Evolutionary conservation across 2,797 vertebrate genomes (phyloP), one percentile per base, ranked within the genome.

Genomic region (Petrocephalus sullivani): DNA sequence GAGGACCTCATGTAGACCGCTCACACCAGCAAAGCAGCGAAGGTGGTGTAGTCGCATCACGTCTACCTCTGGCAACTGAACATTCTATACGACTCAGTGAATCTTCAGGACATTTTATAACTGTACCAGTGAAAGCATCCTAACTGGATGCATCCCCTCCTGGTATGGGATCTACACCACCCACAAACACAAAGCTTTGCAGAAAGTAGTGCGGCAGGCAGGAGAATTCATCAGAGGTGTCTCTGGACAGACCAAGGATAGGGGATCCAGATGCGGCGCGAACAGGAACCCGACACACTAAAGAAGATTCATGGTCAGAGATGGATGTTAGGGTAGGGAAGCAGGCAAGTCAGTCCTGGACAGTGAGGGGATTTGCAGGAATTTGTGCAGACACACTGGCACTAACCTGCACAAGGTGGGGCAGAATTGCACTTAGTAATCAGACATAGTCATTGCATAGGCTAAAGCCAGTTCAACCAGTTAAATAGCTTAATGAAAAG

Each of bases 131-230:
- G 57, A 51, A 82, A 86, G 83, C 67, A 89, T 88, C 83, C 3
- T 89, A 61, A 58, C 81, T 53, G 53, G 16, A 28, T 58, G 57
- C 56, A 83, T 90, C 87, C 58, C 67, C 16, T 51, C 23, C 61
- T 89, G 86, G 88, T 88, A 86, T 8, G 33, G 85, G 54, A 90
- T 53, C 86, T 87, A 87, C 82, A 87, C 67, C 58, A 53, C 51
- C 61, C 61, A 23, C 46, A 67, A 88, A 86, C 75, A 67, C 53
- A 88, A 71, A 88, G 78, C 85, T 57, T 83, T 90, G n/a, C 75
- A 84, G 67, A 78, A 28, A 46, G 86, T 14, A 33, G 61, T 89
- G 21, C 87, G 86, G 71, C 41, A 5, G 85, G 86, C 82, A 60
- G 81, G 87, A 67, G 67, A 85, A 58, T 67, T 87, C 58, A 87